phyloP scores from a whole-genome alignment of 2,797 vertebrate genomes.

The Sebastes reedi region DNA sequence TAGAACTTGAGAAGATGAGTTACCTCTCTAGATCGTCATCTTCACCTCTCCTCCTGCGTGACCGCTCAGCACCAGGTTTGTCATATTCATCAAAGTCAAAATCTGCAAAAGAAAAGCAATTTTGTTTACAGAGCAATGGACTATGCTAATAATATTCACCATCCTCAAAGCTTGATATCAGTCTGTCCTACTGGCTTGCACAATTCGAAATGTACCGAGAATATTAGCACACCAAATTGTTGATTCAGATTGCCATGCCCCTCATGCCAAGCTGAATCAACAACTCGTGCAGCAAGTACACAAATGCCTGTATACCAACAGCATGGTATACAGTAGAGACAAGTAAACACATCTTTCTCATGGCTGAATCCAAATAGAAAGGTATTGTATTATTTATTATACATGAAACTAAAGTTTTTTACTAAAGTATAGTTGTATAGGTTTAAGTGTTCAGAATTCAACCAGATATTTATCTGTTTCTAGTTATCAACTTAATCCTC shows the following conservation, averaged over 20 bases:
- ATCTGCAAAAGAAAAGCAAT: constrained; percentile 79
- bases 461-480: neutral
- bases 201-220: neutral
- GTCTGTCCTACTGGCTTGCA: neutral
- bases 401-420: neutral
- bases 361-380: neutral
- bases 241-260: neutral
- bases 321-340: neutral
- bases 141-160: neutral
- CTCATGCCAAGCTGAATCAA: neutral
- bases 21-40: constrained; percentile 93
- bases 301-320: neutral
- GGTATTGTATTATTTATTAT: neutral
- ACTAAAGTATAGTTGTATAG: neutral
- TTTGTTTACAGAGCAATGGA: neutral
- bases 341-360: neutral
- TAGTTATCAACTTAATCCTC: neutral
- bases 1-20: neutral
- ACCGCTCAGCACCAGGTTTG: constrained; percentile 96
- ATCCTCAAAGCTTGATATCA: neutral
- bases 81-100: constrained; percentile 95
- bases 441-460: no score
- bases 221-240: neutral
- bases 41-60: constrained; percentile 91
- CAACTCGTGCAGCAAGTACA: neutral